Evolutionary conservation across 2,113 vertebrate species (phyloP).

Genomic region (Hippocampus zosterae): DNA sequence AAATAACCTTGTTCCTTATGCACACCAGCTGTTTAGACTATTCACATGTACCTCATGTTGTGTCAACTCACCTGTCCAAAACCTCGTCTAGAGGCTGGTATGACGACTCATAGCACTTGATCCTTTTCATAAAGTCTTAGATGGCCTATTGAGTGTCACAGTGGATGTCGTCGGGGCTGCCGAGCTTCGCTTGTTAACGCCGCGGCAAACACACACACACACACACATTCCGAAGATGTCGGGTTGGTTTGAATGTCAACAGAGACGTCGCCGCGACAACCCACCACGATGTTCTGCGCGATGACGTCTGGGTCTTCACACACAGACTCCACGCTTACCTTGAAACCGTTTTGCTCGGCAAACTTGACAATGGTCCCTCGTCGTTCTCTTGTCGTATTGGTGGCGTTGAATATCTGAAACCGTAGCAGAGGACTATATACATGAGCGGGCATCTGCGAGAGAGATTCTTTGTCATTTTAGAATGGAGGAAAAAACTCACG

Average conservation of each 20-base stretch:
- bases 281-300: constrained; percentile 93
- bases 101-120: constrained; percentile 90
- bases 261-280: constrained; percentile 20
- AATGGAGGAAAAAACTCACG: constrained; percentile 75
- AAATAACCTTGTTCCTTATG: too few relatives aligned
- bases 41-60: too few relatives aligned
- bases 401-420: constrained; percentile 93
- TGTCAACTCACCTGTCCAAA: constrained; percentile 81
- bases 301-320: constrained; percentile 95
- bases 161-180: constrained; percentile 90
- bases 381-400: constrained; percentile 94
- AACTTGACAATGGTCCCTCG: constrained; percentile 90
- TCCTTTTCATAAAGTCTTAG: constrained; percentile 95
- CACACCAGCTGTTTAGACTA: too few relatives aligned
- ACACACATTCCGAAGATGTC: not conserved
- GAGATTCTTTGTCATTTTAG: not conserved
- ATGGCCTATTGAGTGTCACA: constrained; percentile 88
- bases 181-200: constrained; percentile 91
- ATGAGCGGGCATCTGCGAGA: not conserved
- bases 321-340: constrained; percentile 87
- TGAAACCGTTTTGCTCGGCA: constrained; percentile 92
- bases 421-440: not conserved
- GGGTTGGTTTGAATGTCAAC: not conserved
- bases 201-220: not conserved
- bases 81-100: constrained; percentile 90